phyloP scores from a whole-genome alignment of 2,797 vertebrate species.

The Acanthornis magna region DNA sequence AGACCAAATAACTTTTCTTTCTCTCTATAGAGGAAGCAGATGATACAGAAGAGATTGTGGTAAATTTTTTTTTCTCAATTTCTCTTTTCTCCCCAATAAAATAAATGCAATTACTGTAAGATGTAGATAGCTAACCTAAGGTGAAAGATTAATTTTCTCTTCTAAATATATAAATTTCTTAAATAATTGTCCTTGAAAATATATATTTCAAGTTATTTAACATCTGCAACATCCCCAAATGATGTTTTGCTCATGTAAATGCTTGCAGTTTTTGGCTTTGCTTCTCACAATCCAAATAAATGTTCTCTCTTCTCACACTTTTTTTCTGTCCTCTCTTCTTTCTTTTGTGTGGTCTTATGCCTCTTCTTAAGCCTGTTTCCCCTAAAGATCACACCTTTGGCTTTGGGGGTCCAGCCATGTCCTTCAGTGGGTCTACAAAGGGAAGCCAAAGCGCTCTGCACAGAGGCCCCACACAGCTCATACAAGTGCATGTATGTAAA shows the following conservation, averaged over 20 bases:
- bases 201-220: not conserved
- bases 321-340: not conserved
- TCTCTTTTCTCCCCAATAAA: not conserved
- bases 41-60: not conserved
- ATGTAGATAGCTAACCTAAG: not conserved
- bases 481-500: not conserved
- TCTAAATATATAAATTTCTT: not conserved
- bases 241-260: not conserved
- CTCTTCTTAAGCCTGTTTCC: not conserved
- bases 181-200: not conserved
- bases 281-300: not conserved
- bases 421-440: not conserved
- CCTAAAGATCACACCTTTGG: rapidly evolving
- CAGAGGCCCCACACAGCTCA: rapidly evolving
- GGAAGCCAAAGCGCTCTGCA: rapidly evolving
- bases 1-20: not conserved
- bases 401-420: not conserved
- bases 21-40: not conserved
- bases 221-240: not conserved
- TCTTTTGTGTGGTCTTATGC: not conserved
- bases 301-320: not conserved
- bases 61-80: rapidly evolving
- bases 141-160: not conserved
- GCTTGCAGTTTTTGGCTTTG: not conserved
- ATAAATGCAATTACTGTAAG: not conserved